Evolutionary conservation across 2,888 invertebrate genomes (phyloP), one percentile per base, ranked within the genome.

Genomic region (Heteropelma amictum): DNA sequence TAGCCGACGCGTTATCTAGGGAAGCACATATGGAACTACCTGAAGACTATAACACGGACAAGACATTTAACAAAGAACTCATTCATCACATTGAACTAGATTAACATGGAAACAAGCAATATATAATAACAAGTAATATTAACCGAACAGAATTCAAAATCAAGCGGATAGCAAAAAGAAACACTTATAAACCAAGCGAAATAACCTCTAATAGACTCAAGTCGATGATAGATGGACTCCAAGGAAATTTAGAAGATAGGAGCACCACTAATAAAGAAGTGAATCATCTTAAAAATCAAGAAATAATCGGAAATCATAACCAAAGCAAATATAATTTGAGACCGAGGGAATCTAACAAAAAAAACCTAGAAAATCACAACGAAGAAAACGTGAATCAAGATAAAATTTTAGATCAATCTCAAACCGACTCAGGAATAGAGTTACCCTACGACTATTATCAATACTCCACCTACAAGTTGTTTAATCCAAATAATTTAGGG

Each of bases 1-100:
- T 82, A 65, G 86, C 83, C n/a, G 87, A 86, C 53, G 81, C 80
- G 17, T n/a, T 73, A 69, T 70, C 61, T 84, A 40, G 80, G 81
- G 75, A 83, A 84, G 61, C 83, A 79, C 67, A 76, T 81, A 19
- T 85, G 83, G 47, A 78, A 83, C 53, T 60, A 7, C 84, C 85
- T 38, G 82, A 83, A 72, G 72, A 79, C 19, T 82, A 85, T 12
- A 76, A 60, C 53, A n/a, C 56, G 6, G 85, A 86, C 69, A 45
- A 72, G n/a, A 82, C 82, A 65, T 86, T 82, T 10, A 86, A 86
- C 53, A 80, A 79, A 12, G 23, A 47, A 47, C 42, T 42, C 6
- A 42, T 42, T 17, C 14, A 42, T 42, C 19, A 42, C 19, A 53
- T 53, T 7, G 42, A 19, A 42, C 4, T 2, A 17, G 17, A 42